Evolutionary conservation across 2,888 invertebrate genomes (phyloP).

Genomic region (Stenotaenia linearis): DNA sequence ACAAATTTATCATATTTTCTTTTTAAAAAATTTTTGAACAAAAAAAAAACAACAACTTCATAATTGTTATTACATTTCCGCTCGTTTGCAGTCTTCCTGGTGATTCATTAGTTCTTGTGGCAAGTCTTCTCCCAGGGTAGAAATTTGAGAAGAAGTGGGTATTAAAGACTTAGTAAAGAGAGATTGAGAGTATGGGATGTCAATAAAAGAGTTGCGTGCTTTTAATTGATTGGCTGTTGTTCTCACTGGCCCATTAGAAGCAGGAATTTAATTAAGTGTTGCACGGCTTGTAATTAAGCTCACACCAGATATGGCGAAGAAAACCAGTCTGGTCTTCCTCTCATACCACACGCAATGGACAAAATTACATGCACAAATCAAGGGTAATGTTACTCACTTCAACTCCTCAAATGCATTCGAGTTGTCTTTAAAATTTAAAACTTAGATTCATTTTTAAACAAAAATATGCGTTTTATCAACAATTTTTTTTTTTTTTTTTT

Average conservation of each 20-base stretch:
- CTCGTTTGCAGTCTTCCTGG: background rate
- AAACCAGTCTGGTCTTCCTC: background rate
- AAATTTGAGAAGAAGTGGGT: background rate
- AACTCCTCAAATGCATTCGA: background rate
- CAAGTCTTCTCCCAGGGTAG: background rate
- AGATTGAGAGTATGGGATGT: background rate
- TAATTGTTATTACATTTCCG: background rate
- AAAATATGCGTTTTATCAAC: too few species aligned
- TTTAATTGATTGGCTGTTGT: conserved; percentile 9
- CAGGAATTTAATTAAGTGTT: conserved; percentile 1
- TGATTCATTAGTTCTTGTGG: background rate
- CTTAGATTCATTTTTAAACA: too few species aligned
- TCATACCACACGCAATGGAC: background rate
- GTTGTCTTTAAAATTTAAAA: background rate
- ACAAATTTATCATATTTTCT: too few species aligned
- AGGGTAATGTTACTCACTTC: background rate
- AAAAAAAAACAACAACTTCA: background rate
- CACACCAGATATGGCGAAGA: background rate
- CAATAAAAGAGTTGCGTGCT: background rate
- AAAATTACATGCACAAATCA: background rate
- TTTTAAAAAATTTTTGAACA: too few species aligned
- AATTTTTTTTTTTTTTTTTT: too few species aligned
- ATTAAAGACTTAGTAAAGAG: background rate
- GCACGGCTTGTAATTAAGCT: background rate
- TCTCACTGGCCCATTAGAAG: conserved; percentile 9